Evolutionary conservation across 2,797 vertebrate species (phyloP), one percentile per base, ranked within the genome.

Genomic region (Cyprinella venusta): DNA sequence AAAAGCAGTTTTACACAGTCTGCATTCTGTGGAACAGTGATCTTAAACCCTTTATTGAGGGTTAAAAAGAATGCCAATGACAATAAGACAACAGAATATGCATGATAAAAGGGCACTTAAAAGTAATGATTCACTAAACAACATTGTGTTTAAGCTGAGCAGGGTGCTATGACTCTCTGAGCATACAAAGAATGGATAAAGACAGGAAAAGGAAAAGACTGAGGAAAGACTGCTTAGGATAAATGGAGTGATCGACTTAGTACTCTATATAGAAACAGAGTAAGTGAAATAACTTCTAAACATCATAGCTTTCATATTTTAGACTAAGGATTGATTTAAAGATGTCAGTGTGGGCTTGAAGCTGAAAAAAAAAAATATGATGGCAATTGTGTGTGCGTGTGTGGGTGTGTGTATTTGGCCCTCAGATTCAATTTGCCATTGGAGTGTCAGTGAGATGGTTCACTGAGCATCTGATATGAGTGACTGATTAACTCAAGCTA

Each of bases 381-480:
- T 82, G 83, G 89, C 88, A 92, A 91, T 85, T 21, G 19, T 61
- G n/a, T 26, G 56, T 26, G 10, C 26, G 56, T 64, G 87, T 87
- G 85, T 79, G 88, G 85, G 79, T 79, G 83, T 75, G 85, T 76
- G 87, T 84, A 81, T 71, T 86, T 65, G 87, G 87, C 84, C 86
- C 64, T 42, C 88, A 90, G 90, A 94, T 94, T 91, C 90, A 91
- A 94, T 94, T 93, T 93, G 87, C 89, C 78, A 83, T 82, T 87
- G 87, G 80, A 71, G 61, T 86, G 89, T 91, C 87, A 89, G 87
- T 89, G 89, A 92, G 88, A 91, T 67, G 90, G 90, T 90, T 90
- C 91, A 91, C 90, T 86, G 87, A 89, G 90, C 89, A 86, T 87
- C 86, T 87, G 88, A 90, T 89, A 87, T 78, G 72, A 81, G 71